These are phyloP conservation scores for Odontamblyopus lacepedii DNA, from an alignment of 2,797 vertebrate genomes.

Conservation along the genomic window DNA sequence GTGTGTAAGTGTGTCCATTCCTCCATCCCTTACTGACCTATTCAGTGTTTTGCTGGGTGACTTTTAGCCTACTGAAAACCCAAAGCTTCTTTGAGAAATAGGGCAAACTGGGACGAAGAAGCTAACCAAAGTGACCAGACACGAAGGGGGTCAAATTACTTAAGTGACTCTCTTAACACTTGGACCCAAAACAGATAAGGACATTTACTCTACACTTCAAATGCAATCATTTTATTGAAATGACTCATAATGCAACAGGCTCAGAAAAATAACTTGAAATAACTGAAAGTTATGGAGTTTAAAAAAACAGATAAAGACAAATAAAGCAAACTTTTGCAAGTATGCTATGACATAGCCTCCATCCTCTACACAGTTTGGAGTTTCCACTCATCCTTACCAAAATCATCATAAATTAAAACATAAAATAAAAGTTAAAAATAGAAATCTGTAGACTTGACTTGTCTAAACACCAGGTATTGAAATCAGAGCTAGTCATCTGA, in stretches of 20 bases:
- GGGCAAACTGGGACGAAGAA: slow-evolving; percentile 26
- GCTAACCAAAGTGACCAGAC: slow-evolving; percentile 28
- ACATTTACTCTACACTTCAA: slow-evolving; percentile 22
- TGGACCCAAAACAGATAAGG: slow-evolving; percentile 21
- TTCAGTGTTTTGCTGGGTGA: slow-evolving; percentile 33
- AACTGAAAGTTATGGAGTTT: not conserved
- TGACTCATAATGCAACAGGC: not conserved
- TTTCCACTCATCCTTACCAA: not conserved
- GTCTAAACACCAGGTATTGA: slow-evolving; percentile 42
- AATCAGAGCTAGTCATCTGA: slow-evolving; percentile 66
- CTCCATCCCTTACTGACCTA: slow-evolving; percentile 20
- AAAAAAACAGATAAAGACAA: not conserved
- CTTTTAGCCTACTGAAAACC: slow-evolving; percentile 20
- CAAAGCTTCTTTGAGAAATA: slow-evolving; percentile 24
- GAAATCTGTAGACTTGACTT: slow-evolving; percentile 58
- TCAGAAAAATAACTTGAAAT: not conserved
- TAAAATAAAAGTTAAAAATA: slow-evolving; percentile 10
- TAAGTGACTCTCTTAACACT: slow-evolving; percentile 36
- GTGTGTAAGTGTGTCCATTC: slow-evolving; percentile 19
- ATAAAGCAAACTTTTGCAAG: not conserved
- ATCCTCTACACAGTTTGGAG: not conserved
- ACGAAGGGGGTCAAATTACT: slow-evolving; percentile 31
- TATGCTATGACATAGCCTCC: no score
- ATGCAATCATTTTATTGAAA: slow-evolving; percentile 1
- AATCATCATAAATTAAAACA: not conserved